These are phyloP conservation scores for Microcaecilia unicolor DNA, from an alignment of 2,797 vertebrate species.

Conservation along the genomic window DNA sequence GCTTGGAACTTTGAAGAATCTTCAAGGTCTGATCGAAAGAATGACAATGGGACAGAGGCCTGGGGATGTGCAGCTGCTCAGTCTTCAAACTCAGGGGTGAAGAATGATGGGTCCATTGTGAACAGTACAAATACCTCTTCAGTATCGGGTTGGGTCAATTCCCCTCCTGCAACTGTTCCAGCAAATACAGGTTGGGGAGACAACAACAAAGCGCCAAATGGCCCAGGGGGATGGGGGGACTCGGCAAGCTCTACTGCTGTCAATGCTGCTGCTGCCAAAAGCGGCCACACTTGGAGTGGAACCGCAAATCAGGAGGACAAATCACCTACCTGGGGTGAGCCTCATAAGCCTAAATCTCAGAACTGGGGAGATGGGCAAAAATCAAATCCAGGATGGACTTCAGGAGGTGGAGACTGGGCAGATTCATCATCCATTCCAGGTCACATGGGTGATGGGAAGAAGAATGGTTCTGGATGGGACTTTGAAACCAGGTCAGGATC, in stretches of 20 bases:
- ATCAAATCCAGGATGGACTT: slow-evolving; percentile 72
- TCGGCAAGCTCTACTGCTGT: slow-evolving; percentile 68
- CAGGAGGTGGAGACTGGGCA: slow-evolving; percentile 64
- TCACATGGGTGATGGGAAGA: slow-evolving; percentile 77
- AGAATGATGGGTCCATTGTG: slow-evolving; percentile 69
- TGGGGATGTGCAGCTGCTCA: slow-evolving; percentile 69
- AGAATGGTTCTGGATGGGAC: slow-evolving; percentile 81
- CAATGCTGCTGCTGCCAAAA: slow-evolving; percentile 73
- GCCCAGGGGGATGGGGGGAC: slow-evolving; percentile 83
- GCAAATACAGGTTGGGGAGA: slow-evolving; percentile 81
- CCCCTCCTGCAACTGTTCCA: slow-evolving; percentile 66
- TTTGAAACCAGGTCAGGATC: slow-evolving; percentile 65
- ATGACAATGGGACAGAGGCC: slow-evolving; percentile 75
- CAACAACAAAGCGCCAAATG: slow-evolving; percentile 71
- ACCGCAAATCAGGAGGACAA: slow-evolving; percentile 74
- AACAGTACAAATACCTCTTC: slow-evolving; percentile 76
- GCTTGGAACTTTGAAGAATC: slow-evolving; percentile 80
- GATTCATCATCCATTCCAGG: slow-evolving; percentile 71
- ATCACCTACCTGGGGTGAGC: slow-evolving; percentile 80
- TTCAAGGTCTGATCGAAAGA: slow-evolving; percentile 65
- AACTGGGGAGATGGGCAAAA: slow-evolving; percentile 82
- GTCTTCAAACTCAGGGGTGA: slow-evolving; percentile 79
- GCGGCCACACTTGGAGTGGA: slow-evolving; percentile 77
- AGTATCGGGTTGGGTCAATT: slow-evolving; percentile 77
- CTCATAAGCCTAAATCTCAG: slow-evolving; percentile 74